These are phyloP conservation scores for Lepidotrigona ventralis DNA, from an alignment of 1,140 invertebrate species.

Conservation along the genomic window DNA sequence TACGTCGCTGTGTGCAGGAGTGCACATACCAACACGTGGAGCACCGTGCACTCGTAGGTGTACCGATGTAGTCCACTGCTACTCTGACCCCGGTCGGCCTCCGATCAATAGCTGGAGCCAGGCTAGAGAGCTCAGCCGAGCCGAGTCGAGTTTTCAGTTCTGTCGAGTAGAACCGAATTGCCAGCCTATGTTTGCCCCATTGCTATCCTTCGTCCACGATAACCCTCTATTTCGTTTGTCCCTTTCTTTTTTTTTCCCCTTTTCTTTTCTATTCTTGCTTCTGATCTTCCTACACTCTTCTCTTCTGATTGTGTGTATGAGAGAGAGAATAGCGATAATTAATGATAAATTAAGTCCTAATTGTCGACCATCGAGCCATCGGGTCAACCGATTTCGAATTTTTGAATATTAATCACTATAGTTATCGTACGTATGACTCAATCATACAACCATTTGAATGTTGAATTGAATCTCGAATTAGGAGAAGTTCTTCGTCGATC, in stretches of 20 bases:
- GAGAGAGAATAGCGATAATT: too few species aligned
- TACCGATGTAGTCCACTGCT: constrained; percentile 77
- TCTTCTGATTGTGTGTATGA: too few species aligned
- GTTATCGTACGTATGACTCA: too few species aligned
- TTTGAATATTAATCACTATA: too few species aligned
- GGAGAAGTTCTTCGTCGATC: not conserved
- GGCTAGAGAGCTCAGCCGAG: constrained; percentile 72
- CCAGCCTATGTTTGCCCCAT: constrained; percentile 20
- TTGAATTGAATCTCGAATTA: too few species aligned
- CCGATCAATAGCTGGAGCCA: constrained; percentile 79
- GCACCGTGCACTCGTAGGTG: constrained; percentile 63
- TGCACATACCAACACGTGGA: constrained; percentile 59
- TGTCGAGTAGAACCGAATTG: constrained; percentile 59
- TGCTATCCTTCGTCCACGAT: constrained; percentile 16
- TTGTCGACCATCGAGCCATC: too few species aligned
- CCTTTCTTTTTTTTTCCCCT: not conserved
- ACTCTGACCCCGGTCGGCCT: constrained; percentile 78
- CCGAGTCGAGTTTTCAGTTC: constrained; percentile 70
- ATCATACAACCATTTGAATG: too few species aligned
- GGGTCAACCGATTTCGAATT: too few species aligned
- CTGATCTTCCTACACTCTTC: not conserved
- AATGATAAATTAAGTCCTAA: not conserved
- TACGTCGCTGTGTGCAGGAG: constrained; percentile 51
- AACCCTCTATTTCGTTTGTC: constrained; percentile 22
- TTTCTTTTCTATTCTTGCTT: not conserved